Evolutionary conservation across 2,888 invertebrate species (phyloP), one percentile per base, ranked within the genome.

Genomic region (Apamea monoglypha): DNA sequence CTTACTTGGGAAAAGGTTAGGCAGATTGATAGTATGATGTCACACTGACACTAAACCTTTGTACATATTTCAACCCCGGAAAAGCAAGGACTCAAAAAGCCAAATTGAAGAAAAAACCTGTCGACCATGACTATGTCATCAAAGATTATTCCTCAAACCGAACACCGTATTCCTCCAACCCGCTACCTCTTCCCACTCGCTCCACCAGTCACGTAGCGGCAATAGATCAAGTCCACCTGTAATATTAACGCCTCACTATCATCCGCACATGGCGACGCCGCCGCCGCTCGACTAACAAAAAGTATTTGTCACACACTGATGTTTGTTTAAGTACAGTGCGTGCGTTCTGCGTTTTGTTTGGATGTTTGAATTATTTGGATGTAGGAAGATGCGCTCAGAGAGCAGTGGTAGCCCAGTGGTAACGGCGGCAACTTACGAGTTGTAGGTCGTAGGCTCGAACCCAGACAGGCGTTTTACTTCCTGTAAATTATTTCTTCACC

Each of bases 241-340:
- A 94, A 94, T 94, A 94, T 94, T 94, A 94, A 94, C 94, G 94
- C 92, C 81, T 91, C 91, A 93, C 94, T 94, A 95, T 95, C 95
- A 94, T 89, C 88, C 90, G 87, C 95, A 95, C 91, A 92, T 93
- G 95, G 92, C 93, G 94, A 89, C 91, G 80, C 76, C 84, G 87
- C 76, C 84, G 87, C 87, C 86, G 80, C 75, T 47, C 87, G 87
- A 87, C 88, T 88, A 93, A 93, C 93, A 92, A 93, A 92, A 92
- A 93, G 93, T 91, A 92, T 93, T 93, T 92, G 92, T 92, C 92
- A 91, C 89, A 85, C 80, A 56, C 85, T 90, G 89, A 90, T 89
- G 84, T 85, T 83, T 86, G 81, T 89, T 90, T 89, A 82, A 90
- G 86, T 84, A 79, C 78, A 76, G 74, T 82, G 80, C 76, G 87